Evolutionary conservation across 2,113 vertebrate species (phyloP).

Genomic region (Dicerorhinus sumatrensis): DNA sequence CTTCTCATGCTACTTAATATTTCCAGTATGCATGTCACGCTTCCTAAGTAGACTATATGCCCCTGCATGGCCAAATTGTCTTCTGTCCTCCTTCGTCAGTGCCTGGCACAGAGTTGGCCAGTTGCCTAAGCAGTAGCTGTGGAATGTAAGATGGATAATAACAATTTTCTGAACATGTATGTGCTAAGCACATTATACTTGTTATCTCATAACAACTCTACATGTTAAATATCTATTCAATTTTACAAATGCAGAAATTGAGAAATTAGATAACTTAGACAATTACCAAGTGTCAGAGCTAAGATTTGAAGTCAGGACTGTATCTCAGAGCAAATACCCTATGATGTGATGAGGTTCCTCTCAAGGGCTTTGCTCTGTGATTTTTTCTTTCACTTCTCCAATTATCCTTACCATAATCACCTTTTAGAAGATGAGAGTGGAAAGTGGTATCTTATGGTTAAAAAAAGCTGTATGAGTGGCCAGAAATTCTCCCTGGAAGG

Average conservation of each 20-base stretch:
- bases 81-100: background rate
- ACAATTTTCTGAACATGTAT: background rate
- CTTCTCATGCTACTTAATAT: background rate
- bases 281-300: background rate
- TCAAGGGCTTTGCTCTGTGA: background rate
- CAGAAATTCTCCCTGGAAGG: background rate
- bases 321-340: background rate
- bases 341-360: background rate
- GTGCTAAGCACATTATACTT: background rate
- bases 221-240: background rate
- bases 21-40: background rate
- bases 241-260: background rate
- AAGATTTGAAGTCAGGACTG: background rate
- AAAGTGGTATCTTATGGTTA: background rate
- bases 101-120: background rate
- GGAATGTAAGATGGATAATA: background rate
- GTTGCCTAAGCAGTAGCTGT: background rate
- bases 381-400: conserved; percentile 7
- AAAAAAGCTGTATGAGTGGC: background rate
- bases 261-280: background rate
- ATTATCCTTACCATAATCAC: background rate
- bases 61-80: background rate
- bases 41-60: no score
- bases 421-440: background rate
- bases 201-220: background rate